A percentile compares a stretch with the other conserved stretches of the same genome.
Evolutionary conservation across 2,888 invertebrate species (phyloP).

Genomic region (Sialis lutaria): DNA sequence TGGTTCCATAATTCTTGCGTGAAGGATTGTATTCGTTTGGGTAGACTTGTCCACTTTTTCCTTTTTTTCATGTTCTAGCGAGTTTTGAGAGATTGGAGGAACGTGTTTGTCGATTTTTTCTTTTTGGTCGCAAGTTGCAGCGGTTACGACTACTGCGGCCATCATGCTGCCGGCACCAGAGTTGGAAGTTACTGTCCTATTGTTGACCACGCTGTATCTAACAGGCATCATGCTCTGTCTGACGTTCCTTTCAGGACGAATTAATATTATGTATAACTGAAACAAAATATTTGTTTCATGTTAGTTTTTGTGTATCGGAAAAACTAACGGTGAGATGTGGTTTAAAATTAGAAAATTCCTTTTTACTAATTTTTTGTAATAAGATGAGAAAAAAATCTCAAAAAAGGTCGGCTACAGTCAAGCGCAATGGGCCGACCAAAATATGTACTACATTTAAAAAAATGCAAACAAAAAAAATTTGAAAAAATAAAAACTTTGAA

Average conservation of each 20-base stretch:
- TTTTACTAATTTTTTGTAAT: too few species aligned
- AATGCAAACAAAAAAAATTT: too few species aligned
- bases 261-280: constrained; percentile 75
- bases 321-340: too few species aligned
- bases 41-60: constrained; percentile 21
- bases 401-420: too few species aligned
- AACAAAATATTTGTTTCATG: constrained; percentile 8
- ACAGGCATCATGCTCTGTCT: constrained; percentile 75
- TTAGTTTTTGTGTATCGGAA: not conserved
- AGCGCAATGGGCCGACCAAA: too few species aligned
- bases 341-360: too few species aligned
- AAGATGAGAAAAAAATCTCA: too few species aligned
- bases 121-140: constrained; percentile 48
- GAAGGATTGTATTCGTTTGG: constrained; percentile 16
- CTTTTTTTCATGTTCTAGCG: constrained; percentile 12
- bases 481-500: too few species aligned
- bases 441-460: too few species aligned
- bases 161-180: constrained; percentile 42
- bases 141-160: constrained; percentile 47
- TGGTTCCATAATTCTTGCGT: constrained; percentile 10
- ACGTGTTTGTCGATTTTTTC: constrained; percentile 45
- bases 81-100: constrained; percentile 19
- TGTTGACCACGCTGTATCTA: constrained; percentile 41
- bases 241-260: constrained; percentile 78
- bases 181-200: constrained; percentile 37